These are phyloP conservation scores for Aptenodytes patagonicus DNA, from an alignment of 2,113 vertebrate genomes.

Conservation along the genomic window DNA sequence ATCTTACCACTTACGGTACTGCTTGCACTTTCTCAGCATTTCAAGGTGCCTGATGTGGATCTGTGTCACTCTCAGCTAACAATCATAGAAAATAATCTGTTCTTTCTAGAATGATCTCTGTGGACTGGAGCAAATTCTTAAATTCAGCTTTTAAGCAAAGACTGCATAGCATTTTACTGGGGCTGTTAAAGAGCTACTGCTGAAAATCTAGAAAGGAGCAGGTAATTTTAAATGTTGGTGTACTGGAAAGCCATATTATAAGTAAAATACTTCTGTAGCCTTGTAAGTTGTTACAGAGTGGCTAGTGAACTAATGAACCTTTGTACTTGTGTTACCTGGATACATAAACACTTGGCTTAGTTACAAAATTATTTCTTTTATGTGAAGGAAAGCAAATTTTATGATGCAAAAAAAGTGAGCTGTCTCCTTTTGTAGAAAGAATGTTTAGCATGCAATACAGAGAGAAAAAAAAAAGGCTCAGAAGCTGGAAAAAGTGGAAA, in stretches of 20 bases:
- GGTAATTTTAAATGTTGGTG: background rate
- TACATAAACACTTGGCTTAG: background rate
- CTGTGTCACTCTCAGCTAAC: background rate
- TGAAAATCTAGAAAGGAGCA: background rate
- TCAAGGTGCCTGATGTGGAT: background rate
- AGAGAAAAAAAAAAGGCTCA: background rate
- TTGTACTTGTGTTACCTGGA: background rate
- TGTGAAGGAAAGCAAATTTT: background rate
- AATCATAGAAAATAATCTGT: background rate
- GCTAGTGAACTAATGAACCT: background rate
- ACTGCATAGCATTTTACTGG: background rate
- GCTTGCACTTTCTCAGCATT: background rate
- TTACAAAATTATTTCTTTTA: background rate
- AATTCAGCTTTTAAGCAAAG: background rate
- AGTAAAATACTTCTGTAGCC: background rate
- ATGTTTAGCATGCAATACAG: background rate
- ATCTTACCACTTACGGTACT: background rate
- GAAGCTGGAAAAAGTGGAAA: background rate
- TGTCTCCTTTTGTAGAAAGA: background rate
- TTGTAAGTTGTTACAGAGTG: background rate
- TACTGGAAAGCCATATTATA: background rate
- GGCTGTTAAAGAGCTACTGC: background rate
- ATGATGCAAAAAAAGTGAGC: background rate
- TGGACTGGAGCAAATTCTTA: background rate
- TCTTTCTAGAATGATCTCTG: background rate